Evolutionary conservation across 1,140 invertebrate genomes (phyloP).

Genomic region (Arctopsyche grandis): DNA sequence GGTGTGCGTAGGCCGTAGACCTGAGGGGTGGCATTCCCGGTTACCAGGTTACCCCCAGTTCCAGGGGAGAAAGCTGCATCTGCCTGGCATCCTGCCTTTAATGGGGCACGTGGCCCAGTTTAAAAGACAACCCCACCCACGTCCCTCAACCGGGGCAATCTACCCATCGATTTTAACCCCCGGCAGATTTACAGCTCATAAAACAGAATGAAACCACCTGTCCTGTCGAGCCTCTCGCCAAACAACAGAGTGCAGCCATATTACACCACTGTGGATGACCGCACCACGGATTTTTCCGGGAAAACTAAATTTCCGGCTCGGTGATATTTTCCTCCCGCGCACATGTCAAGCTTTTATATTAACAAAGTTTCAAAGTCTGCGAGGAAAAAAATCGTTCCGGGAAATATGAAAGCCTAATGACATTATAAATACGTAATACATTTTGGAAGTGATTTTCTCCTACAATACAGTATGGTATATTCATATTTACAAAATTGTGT

Average conservation of each 20-base stretch:
- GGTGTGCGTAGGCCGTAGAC: conserved; percentile 30
- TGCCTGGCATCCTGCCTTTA: background rate
- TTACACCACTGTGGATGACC: too few species aligned
- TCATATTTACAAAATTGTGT: too few species aligned
- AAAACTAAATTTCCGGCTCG: background rate
- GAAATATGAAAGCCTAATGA: conserved; percentile 19
- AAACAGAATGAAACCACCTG: background rate
- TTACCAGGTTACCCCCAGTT: conserved; percentile 32
- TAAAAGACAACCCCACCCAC: conserved; percentile 1
- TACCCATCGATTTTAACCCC: conserved; percentile 18
- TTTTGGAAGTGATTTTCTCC: conserved; percentile 18
- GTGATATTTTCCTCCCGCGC: background rate
- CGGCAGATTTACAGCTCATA: conserved; percentile 4
- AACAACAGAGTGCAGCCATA: too few species aligned
- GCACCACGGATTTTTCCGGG: background rate
- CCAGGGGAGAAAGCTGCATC: conserved; percentile 13
- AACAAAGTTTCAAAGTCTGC: conserved; percentile 29
- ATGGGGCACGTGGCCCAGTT: conserved; percentile 28
- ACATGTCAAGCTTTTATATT: conserved; percentile 34
- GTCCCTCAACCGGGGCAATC: background rate
- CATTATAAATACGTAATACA: conserved; percentile 32
- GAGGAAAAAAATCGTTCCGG: conserved; percentile 15
- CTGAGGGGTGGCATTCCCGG: conserved; percentile 26
- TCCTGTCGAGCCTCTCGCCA: background rate
- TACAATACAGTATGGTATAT: background rate